phyloP scores from a whole-genome alignment of 1,140 invertebrate species.

The Aphidius ervi region DNA sequence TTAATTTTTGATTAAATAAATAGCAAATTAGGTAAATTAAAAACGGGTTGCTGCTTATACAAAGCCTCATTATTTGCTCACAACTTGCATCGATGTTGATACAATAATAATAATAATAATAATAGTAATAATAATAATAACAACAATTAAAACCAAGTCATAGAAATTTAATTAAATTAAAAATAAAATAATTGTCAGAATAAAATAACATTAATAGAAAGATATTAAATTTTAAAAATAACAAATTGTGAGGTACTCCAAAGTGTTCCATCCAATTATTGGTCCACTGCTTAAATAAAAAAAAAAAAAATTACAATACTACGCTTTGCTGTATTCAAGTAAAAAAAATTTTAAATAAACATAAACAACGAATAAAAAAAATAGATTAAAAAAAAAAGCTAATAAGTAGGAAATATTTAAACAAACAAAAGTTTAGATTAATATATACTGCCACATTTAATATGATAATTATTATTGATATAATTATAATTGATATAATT shows the following conservation, averaged over 20 bases:
- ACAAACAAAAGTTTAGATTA: too few relatives aligned
- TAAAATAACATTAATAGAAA: constrained; percentile 6
- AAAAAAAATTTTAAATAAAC: too few relatives aligned
- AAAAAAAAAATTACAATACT: constrained; percentile 6
- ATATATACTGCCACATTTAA: too few relatives aligned
- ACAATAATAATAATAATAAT: neutral
- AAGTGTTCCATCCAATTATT: constrained; percentile 16
- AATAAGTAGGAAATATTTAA: too few relatives aligned
- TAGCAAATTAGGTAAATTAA: neutral
- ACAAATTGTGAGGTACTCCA: constrained; percentile 12
- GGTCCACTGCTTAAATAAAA: constrained; percentile 2
- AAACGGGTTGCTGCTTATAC: constrained; percentile 3
- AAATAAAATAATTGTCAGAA: neutral
- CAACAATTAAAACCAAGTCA: neutral
- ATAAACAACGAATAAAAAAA: too few relatives aligned
- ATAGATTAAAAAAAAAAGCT: too few relatives aligned
- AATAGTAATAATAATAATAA: neutral
- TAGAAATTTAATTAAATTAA: neutral
- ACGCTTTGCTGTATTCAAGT: constrained; percentile 1
- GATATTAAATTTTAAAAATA: neutral
- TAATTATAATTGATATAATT: too few relatives aligned
- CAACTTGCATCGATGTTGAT: constrained; percentile 19
- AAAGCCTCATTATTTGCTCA: constrained; percentile 19
- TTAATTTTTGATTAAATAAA: too few relatives aligned
- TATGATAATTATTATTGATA: too few relatives aligned